Evolutionary conservation across 2,797 vertebrate genomes (phyloP).

Genomic region (Cirrhinus mrigala): DNA sequence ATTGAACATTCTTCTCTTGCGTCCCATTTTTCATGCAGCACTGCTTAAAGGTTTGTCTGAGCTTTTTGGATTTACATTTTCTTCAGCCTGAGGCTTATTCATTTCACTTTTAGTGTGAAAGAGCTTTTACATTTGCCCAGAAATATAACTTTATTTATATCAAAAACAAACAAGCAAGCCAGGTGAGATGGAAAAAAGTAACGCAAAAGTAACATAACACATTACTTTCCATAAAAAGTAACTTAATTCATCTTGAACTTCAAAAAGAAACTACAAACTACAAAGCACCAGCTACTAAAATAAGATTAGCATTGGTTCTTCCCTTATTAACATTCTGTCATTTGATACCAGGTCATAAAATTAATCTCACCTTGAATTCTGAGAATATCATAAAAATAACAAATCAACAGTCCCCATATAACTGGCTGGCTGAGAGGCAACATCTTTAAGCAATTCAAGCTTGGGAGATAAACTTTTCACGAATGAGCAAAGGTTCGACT

Average conservation of each 20-base stretch:
- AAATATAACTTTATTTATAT: neutral
- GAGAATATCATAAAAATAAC: slow-evolving; percentile 15
- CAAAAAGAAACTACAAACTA: neutral
- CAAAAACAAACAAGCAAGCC: neutral
- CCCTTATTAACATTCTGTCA: neutral
- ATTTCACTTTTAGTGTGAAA: no score
- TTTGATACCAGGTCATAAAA: slow-evolving; percentile 9
- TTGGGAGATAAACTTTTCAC: neutral
- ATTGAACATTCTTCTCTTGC: no score
- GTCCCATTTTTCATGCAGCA: no score
- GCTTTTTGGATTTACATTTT: no score
- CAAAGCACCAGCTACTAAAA: neutral
- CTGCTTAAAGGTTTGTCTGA: no score
- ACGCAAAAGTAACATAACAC: neutral
- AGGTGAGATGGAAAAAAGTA: neutral
- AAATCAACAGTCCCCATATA: neutral
- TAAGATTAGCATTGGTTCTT: neutral
- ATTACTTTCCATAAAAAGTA: neutral
- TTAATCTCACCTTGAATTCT: slow-evolving; percentile 1
- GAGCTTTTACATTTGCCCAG: no score
- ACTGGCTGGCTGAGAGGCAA: neutral
- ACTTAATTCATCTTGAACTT: neutral
- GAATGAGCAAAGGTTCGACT: neutral
- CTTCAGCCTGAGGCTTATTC: no score
- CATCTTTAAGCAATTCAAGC: neutral